A percentile compares a stretch with the other conserved stretches of the same genome.
Evolutionary conservation across 2,113 vertebrate genomes (phyloP).

Genomic region (Myiopsitta monachus): DNA sequence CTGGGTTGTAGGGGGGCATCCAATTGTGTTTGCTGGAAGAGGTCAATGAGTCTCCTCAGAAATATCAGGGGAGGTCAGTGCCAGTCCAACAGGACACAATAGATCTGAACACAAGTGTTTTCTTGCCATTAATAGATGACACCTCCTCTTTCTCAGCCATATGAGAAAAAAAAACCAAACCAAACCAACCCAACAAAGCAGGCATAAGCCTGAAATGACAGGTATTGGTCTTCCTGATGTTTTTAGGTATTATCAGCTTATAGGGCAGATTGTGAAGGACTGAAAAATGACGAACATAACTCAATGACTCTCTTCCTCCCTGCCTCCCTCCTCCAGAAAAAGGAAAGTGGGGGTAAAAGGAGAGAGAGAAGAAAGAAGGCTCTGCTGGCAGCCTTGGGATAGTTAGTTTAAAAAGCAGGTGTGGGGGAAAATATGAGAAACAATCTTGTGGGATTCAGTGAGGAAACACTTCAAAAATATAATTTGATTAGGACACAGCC

Average conservation of each 20-base stretch:
- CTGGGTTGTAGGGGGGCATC: neutral
- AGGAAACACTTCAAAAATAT: constrained; percentile 80
- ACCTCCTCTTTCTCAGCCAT: neutral
- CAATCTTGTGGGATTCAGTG: constrained; percentile 72
- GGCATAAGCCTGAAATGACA: neutral
- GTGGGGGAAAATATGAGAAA: constrained; percentile 66
- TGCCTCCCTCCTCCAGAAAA: neutral
- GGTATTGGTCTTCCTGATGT: constrained; percentile 37
- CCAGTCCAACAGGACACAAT: neutral
- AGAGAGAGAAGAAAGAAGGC: constrained; percentile 5
- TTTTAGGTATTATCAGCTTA: constrained; percentile 65
- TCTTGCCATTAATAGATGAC: neutral
- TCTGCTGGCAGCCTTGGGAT: constrained; percentile 45
- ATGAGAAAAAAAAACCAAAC: neutral
- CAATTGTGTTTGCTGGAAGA: neutral
- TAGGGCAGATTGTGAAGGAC: constrained; percentile 57
- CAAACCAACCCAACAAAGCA: neutral
- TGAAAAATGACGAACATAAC: constrained; percentile 55
- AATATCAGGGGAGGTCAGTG: neutral
- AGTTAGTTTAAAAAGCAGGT: constrained; percentile 60
- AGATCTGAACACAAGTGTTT: neutral
- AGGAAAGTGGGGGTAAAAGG: neutral
- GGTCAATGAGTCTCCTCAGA: neutral
- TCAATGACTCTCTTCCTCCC: constrained; percentile 29
- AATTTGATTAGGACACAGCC: constrained; percentile 77